A percentile compares a stretch with the other conserved stretches of the same genome.
Conservation (phyloP, 2,888 invertebrate species). For the Oegoconia quadripuncta region DNA sequence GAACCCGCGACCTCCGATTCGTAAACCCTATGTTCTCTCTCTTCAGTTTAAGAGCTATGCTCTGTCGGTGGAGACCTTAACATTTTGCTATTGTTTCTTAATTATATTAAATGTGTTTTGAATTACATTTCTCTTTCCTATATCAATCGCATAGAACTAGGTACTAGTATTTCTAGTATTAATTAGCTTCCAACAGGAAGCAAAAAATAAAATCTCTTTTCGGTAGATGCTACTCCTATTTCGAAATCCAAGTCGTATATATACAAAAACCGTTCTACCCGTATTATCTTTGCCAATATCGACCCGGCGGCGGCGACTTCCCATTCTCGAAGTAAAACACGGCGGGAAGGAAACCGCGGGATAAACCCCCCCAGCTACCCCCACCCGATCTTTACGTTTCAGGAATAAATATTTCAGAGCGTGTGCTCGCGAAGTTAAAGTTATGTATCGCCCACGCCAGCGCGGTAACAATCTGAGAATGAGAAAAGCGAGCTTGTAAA, state of each 20-base stretch:
- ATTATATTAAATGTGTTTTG: too few species aligned
- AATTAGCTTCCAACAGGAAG: too few species aligned
- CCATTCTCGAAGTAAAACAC: slow-evolving; percentile 79
- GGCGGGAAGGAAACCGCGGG: slow-evolving; percentile 79
- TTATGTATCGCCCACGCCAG: slow-evolving; percentile 71
- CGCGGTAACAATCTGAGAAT: slow-evolving; percentile 74
- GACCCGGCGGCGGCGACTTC: slow-evolving; percentile 77
- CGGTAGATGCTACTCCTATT: too few species aligned
- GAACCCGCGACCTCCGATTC: too few species aligned
- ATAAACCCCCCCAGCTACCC: slow-evolving; percentile 59
- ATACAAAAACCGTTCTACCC: slow-evolving; percentile 25
- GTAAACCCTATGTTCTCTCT: too few species aligned
- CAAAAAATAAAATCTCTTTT: too few species aligned
- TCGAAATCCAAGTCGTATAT: neutral
- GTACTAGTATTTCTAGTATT: too few species aligned
- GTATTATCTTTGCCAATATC: slow-evolving; percentile 73
- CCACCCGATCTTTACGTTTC: slow-evolving; percentile 77
- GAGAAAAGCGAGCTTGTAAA: slow-evolving; percentile 49
- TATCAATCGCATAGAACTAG: too few species aligned
- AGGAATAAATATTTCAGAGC: slow-evolving; percentile 80
- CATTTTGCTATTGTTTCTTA: too few species aligned
- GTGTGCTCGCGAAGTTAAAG: slow-evolving; percentile 78
- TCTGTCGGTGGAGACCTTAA: too few species aligned
- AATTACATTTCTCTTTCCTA: too few species aligned
- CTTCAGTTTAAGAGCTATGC: too few species aligned